Percentiles rank a stretch among this genome's conserved stretches.
These are phyloP conservation scores for Caerostris darwini DNA, from an alignment of 1,140 invertebrate genomes.

Conservation along the genomic window DNA sequence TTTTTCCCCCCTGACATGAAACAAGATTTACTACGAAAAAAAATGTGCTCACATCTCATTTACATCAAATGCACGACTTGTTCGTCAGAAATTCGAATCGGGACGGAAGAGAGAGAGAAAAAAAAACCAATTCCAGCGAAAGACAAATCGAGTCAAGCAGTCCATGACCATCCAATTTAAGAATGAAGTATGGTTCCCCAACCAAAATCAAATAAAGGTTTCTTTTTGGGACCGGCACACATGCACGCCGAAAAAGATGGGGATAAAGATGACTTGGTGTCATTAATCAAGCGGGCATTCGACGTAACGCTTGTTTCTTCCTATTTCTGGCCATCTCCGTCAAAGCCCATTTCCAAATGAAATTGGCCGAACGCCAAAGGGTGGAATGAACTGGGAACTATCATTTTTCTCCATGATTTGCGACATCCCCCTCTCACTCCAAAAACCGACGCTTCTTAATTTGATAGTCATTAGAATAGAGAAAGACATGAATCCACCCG, in stretches of 20 bases:
- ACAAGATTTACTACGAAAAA: neutral
- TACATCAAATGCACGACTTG: neutral
- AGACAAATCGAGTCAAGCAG: slow-evolving; percentile 31
- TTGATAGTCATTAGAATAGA: slow-evolving; percentile 44
- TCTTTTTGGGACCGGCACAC: slow-evolving; percentile 15
- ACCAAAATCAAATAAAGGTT: slow-evolving; percentile 67
- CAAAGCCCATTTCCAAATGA: slow-evolving; percentile 68
- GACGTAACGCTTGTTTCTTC: slow-evolving; percentile 58
- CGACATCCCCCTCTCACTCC: neutral
- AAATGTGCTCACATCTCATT: neutral
- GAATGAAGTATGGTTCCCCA: slow-evolving; percentile 42
- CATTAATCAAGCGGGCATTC: slow-evolving; percentile 66
- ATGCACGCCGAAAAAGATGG: neutral
- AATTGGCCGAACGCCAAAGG: slow-evolving; percentile 64
- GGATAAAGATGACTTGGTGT: slow-evolving; percentile 23
- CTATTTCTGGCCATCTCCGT: slow-evolving; percentile 51
- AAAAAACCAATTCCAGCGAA: neutral
- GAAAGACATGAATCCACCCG: slow-evolving; percentile 5
- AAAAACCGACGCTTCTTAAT: slow-evolving; percentile 18
- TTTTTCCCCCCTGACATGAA: neutral
- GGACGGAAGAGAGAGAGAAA: neutral
- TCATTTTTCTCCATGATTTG: slow-evolving; percentile 56
- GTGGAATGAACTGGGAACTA: slow-evolving; percentile 43
- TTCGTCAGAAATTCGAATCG: neutral
- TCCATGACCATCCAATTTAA: slow-evolving; percentile 63